Percentiles rank a stretch among this genome's conserved stretches.
These are phyloP conservation scores for Noctua comes DNA, from an alignment of 2,888 invertebrate genomes.

Conservation along the genomic window DNA sequence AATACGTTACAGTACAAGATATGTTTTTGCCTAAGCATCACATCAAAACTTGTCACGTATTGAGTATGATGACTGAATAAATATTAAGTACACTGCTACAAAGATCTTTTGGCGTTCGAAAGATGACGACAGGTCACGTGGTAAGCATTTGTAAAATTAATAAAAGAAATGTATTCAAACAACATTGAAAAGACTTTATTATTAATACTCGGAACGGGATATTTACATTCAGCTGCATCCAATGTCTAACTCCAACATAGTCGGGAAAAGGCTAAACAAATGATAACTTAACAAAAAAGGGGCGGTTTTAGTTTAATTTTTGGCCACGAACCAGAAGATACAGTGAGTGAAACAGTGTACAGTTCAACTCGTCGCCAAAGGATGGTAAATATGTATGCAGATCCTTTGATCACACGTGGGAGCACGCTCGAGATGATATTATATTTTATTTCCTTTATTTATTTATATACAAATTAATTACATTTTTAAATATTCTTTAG, in stretches of 20 bases:
- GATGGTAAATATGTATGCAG: constrained; percentile 60
- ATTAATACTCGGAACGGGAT: too few relatives aligned
- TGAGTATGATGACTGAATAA: constrained; percentile 55
- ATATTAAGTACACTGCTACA: constrained; percentile 38
- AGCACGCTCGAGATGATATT: constrained; percentile 45
- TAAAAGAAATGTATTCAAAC: neutral
- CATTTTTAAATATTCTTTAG: too few relatives aligned
- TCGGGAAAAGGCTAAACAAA: too few relatives aligned
- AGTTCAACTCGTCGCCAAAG: constrained; percentile 12
- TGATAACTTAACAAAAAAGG: too few relatives aligned
- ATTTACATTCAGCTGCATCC: too few relatives aligned
- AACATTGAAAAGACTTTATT: neutral
- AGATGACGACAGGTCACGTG: neutral
- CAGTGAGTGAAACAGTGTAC: too few relatives aligned
- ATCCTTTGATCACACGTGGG: constrained; percentile 55
- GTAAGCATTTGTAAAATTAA: neutral
- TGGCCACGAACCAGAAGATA: neutral
- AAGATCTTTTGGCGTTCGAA: neutral
- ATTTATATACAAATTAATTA: too few relatives aligned
- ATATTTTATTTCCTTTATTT: constrained; percentile 48
- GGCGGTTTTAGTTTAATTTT: too few relatives aligned
- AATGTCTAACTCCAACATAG: too few relatives aligned
- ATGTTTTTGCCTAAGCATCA: constrained; percentile 10
- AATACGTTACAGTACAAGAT: constrained; percentile 30
- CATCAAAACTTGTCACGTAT: constrained; percentile 57